Evolutionary conservation across 2,888 invertebrate genomes (phyloP), one percentile per base, ranked within the genome.

Genomic region (Calameuta filiformis): DNA sequence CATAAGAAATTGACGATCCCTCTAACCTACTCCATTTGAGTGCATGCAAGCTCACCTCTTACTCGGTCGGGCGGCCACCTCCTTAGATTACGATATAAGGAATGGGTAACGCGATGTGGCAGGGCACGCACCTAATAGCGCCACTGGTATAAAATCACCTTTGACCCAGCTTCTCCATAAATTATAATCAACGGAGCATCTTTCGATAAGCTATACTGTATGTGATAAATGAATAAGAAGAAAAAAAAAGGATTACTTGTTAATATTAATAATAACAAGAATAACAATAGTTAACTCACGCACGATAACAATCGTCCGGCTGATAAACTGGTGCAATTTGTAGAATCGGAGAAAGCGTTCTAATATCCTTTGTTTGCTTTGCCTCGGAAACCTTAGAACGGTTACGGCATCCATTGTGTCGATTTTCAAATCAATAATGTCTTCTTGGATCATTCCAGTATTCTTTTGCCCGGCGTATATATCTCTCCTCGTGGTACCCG

Each of bases 11-110:
- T 88, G 87, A 89, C 85, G 83, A 87, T 82, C 81, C 83, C 81
- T 84, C 81, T 84, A 85, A 85, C 85, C 85, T 85, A 83, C 86
- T 85, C 84, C 82, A 84, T 86, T 86, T 86, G 84, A 85, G 86
- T 79, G 83, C 88, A 85, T 85, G 87, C 85, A 83, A 87, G 84
- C 87, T 83, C 82, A 81, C 83, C 81, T 83, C 84, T 81, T 82
- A 84, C 85, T 84, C 83, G 83, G 80, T 76, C 85, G 87, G 85
- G 84, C 85, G 84, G 86, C 86, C 86, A 88, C 88, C 89, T 88
- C 84, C 86, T 88, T 87, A 89, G 87, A 88, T 89, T 88, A 87
- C 88, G 86, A 88, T 87, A 87, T 88, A 87, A 89, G 85, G 85
- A 88, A 87, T 84, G 85, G 85, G 84, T 85, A 87, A 88, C 87